Base-by-base conservation (phyloP, 1,140 invertebrate genomes). In the Leptinotarsa texana region DNA sequence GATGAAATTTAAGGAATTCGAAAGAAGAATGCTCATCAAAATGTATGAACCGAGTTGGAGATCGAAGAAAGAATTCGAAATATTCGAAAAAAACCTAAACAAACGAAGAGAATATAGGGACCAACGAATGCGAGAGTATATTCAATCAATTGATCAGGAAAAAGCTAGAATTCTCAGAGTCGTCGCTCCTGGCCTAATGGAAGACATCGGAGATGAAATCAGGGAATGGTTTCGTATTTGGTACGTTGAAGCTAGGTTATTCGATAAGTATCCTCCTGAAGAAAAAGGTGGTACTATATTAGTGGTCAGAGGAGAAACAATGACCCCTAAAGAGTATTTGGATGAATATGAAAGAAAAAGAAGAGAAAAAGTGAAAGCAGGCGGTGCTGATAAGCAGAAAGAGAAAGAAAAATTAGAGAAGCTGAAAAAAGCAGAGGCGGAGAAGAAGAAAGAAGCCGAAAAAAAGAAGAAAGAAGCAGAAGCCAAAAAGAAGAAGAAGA, bases 161-260 rank as follows among this genome's bases (percentile, higher is more conserved):
- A 87, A 88, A 75, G 81, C 84, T 2, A 86, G 88, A 72, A 87
- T 92, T 13, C 77, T 90, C 62, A 86, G 86, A 82, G 82, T 89
- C 3, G 85, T 87, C 69, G 87, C 87, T 69, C 89, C 89, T 2
- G 86, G 88, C 72, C 83, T 92, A 61, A 88, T 91, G 85, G 91
- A 93, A 79, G 91, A 93, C 79, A 92, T 92, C 74, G 88, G 88
- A 2, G 89, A 89, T 71, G 91, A 93, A 83, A 90, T 93, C 75
- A 88, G 90, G 68, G 87, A 88, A 67, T 93, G 92, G 92, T 90
- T 92, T 77, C 74, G 83, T 11, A 80, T 89, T 72, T 93, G 91
- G 77, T 91, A 89, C 81, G 74, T 85, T 1, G 82, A 84, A 66
- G 76, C 86, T 0, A 85, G 84, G 48, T 84, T 86, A 61, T 90